These are phyloP conservation scores for Littorina saxatilis DNA, from an alignment of 1,140 invertebrate species.

Conservation along the genomic window DNA sequence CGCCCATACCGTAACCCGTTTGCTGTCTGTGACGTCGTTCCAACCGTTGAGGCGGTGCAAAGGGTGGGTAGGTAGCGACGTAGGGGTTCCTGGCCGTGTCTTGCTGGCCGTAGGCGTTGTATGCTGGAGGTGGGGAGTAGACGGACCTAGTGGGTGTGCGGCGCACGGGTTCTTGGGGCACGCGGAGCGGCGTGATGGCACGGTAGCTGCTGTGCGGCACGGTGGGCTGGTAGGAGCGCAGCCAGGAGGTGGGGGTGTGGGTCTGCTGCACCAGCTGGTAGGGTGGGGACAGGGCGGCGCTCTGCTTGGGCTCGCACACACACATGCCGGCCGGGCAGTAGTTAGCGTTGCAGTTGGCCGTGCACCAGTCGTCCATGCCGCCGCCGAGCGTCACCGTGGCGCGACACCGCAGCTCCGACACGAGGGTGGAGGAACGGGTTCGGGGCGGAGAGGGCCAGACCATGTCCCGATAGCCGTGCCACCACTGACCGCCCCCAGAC, in stretches of 20 bases:
- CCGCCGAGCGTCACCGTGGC: slow-evolving; percentile 41
- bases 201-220: not conserved
- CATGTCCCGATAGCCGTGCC: slow-evolving; percentile 17
- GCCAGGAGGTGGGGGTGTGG: not conserved
- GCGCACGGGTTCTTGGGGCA: not conserved
- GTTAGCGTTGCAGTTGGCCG: slow-evolving; percentile 56
- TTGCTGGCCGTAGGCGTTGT: not conserved
- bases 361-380: slow-evolving; percentile 59
- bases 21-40: not conserved
- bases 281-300: not conserved
- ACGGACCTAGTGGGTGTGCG: not conserved
- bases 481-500: not conserved
- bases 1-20: not conserved
- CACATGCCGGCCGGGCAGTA: slow-evolving; percentile 52
- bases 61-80: not conserved
- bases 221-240: not conserved
- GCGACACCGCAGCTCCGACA: slow-evolving; percentile 31
- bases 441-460: not conserved
- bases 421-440: not conserved
- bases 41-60: not conserved
- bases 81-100: not conserved
- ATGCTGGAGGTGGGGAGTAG: not conserved
- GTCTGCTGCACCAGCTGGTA: not conserved
- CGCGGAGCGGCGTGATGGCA: not conserved
- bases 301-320: slow-evolving; percentile 31